phyloP scores from a whole-genome alignment of 1,140 invertebrate species.

The Onthophagus taurus region DNA sequence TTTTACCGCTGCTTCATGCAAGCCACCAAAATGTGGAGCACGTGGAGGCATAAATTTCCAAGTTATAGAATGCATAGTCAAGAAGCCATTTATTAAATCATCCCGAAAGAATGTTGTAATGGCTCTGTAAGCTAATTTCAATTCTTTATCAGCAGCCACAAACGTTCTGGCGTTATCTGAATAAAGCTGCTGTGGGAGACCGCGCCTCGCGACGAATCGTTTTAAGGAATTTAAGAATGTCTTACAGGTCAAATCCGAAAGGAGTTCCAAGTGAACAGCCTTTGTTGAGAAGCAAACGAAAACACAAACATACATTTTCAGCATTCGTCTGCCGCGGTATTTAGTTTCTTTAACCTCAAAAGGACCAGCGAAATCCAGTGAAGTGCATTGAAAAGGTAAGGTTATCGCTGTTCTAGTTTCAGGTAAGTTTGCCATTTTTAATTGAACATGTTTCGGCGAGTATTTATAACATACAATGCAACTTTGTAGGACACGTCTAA shows the following conservation, averaged over 20 bases:
- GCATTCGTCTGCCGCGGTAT: not conserved
- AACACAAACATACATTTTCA: not conserved
- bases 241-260: not conserved
- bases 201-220: slow-evolving; percentile 1
- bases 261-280: slow-evolving; percentile 3
- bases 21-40: slow-evolving; percentile 2
- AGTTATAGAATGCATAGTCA: not conserved
- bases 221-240: not conserved
- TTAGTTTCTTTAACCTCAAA: not conserved
- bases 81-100: not conserved
- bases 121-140: too few species aligned
- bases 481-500: not conserved
- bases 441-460: not conserved
- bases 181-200: not conserved
- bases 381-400: not conserved
- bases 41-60: slow-evolving; percentile 5
- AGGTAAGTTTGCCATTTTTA: slow-evolving; percentile 3
- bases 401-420: not conserved
- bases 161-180: slow-evolving; percentile 3
- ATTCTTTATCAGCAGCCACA: not conserved
- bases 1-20: too few species aligned
- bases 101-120: not conserved
- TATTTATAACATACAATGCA: slow-evolving; percentile 2
- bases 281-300: not conserved
- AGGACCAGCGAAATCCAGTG: not conserved